These are phyloP conservation scores for Piezodorus guildinii DNA, from an alignment of 1,140 invertebrate species.

Conservation along the genomic window DNA sequence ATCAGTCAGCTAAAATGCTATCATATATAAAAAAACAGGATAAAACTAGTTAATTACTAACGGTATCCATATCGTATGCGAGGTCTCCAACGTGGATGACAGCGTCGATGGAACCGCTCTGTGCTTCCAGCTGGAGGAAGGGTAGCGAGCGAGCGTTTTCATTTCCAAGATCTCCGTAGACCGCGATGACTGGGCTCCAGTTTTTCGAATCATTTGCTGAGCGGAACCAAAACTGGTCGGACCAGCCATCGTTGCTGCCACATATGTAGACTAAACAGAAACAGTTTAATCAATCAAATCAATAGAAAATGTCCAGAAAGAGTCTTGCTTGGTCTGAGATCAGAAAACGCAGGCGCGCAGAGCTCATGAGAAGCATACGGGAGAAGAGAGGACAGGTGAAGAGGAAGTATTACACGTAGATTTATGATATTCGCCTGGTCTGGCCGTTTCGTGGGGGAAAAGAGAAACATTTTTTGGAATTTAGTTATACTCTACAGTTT, in stretches of 20 bases:
- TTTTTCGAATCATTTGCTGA: conserved; percentile 46
- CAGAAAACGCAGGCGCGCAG: no score
- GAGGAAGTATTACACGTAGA: no score
- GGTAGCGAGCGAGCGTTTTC: conserved; percentile 75
- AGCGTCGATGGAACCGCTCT: conserved; percentile 69
- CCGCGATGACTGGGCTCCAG: conserved; percentile 69
- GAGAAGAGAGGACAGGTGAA: no score
- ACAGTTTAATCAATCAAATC: no score
- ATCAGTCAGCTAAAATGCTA: not conserved
- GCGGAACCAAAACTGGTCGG: conserved; percentile 59
- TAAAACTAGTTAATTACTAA: conserved; percentile 33
- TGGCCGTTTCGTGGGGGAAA: no score
- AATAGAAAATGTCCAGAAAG: no score
- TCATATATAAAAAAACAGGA: no score
- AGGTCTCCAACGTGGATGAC: conserved; percentile 91
- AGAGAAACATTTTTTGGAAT: no score
- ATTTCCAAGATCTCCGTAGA: conserved; percentile 88
- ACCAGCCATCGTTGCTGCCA: conserved; percentile 70
- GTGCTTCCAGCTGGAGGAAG: conserved; percentile 66
- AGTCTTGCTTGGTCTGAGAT: no score
- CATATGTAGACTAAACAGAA: conserved; percentile 60
- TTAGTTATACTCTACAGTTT: no score
- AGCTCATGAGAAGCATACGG: no score
- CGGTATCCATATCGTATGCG: conserved; percentile 86
- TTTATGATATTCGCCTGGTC: no score